A percentile compares a stretch with the other conserved stretches of the same genome.
These are phyloP conservation scores for Dasysyrphus albostriatus DNA, from an alignment of 2,888 invertebrate genomes.

Conservation along the genomic window DNA sequence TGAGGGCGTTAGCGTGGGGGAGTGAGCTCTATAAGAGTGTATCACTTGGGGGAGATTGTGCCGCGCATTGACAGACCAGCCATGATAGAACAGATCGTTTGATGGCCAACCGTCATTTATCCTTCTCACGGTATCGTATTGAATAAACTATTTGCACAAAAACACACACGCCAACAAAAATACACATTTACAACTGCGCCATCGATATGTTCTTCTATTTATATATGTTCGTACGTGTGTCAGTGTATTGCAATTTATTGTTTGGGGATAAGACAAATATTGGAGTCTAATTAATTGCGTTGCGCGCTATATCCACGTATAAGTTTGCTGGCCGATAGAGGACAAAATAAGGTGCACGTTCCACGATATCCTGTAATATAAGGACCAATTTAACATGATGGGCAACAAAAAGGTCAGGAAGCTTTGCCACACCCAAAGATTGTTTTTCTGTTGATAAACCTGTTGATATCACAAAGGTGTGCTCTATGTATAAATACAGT, in stretches of 20 bases:
- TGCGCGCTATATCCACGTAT: slow-evolving; percentile 28
- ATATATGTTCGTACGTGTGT: too few species aligned
- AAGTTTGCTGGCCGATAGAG: not conserved
- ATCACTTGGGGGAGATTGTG: slow-evolving; percentile 7
- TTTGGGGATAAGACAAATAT: slow-evolving; percentile 74
- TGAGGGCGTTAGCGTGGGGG: not conserved
- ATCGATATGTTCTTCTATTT: not conserved
- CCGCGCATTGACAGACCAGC: slow-evolving; percentile 66
- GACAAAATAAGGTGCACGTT: slow-evolving; percentile 64
- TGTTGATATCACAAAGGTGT: slow-evolving; percentile 64
- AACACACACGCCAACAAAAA: not conserved
- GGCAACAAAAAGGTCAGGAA: slow-evolving; percentile 50
- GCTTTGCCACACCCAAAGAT: slow-evolving; percentile 64
- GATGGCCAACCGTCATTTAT: slow-evolving; percentile 75
- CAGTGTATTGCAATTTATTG: slow-evolving; percentile 64
- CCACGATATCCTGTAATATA: slow-evolving; percentile 42
- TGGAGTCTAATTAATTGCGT: slow-evolving; percentile 75
- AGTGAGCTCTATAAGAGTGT: not conserved
- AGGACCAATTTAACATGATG: slow-evolving; percentile 19
- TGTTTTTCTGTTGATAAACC: slow-evolving; percentile 59
- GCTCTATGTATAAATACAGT: slow-evolving; percentile 53
- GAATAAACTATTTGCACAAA: slow-evolving; percentile 48
- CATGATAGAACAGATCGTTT: slow-evolving; percentile 58
- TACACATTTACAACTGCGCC: not conserved
- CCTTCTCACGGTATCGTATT: slow-evolving; percentile 71